Percentiles rank a stretch among this genome's conserved stretches.
Evolutionary conservation across 2,888 invertebrate genomes (phyloP).

Genomic region (Coenonympha glycerion): DNA sequence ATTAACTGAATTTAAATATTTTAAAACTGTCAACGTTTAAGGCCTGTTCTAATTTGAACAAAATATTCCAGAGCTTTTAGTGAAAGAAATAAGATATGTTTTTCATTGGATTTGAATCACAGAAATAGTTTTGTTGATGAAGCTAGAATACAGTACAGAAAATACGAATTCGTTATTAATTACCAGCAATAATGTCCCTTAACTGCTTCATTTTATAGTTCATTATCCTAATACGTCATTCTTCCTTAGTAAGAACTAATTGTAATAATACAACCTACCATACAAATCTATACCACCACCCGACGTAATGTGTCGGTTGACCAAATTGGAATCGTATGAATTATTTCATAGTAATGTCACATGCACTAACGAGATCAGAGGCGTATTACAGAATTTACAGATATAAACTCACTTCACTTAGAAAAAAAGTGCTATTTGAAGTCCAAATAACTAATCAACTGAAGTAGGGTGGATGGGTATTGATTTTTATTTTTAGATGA

Average conservation of each 20-base stretch:
- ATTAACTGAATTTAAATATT: slow-evolving; percentile 29
- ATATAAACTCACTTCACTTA: too few relatives aligned
- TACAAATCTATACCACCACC: slow-evolving; percentile 5
- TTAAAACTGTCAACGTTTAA: slow-evolving; percentile 9
- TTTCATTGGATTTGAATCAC: not conserved
- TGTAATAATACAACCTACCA: too few relatives aligned
- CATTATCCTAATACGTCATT: not conserved
- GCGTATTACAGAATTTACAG: not conserved
- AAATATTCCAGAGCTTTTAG: not conserved
- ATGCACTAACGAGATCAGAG: slow-evolving; percentile 26
- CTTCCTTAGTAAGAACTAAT: too few relatives aligned
- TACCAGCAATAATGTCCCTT: not conserved
- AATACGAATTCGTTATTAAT: not conserved
- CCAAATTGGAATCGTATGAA: slow-evolving; percentile 25
- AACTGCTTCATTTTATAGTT: not conserved
- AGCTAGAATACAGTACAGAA: not conserved
- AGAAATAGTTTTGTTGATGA: not conserved
- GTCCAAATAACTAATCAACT: too few relatives aligned
- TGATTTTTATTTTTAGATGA: too few relatives aligned
- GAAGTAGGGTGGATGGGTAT: too few relatives aligned
- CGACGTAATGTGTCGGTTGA: slow-evolving; percentile 22
- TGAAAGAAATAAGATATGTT: not conserved
- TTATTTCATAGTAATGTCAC: slow-evolving; percentile 29
- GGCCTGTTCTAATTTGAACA: not conserved
- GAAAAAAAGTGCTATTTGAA: too few relatives aligned